Percentiles rank a stretch among this genome's conserved stretches.
Conservation (phyloP, 2,113 vertebrate genomes). For the Erinaceus europaeus region DNA sequence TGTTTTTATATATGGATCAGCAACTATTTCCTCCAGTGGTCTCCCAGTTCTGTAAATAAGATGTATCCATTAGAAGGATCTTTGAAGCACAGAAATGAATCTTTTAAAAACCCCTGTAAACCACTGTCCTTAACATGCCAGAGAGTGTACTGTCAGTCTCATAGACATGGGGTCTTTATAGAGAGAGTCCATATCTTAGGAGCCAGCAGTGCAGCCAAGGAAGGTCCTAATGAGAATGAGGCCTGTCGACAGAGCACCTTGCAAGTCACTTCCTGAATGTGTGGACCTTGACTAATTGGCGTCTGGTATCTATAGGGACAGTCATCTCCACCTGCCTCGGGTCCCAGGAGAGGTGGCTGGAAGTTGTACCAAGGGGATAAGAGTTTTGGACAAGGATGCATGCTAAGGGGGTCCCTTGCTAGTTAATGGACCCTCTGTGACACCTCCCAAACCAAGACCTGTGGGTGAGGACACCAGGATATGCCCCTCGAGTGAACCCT, state of each 20-base stretch:
- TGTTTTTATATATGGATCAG: not conserved
- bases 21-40: not conserved
- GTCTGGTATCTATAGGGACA: too few relatives aligned
- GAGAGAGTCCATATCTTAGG: slow-evolving; percentile 5
- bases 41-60: not conserved
- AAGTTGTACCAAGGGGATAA: too few relatives aligned
- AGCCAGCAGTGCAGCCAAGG: not conserved
- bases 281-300: slow-evolving; percentile 10
- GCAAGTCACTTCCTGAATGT: not conserved
- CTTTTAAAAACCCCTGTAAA: not conserved
- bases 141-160: not conserved
- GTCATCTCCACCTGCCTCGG: not conserved
- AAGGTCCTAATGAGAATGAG: not conserved
- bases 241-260: slow-evolving; percentile 13
- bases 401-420: too few relatives aligned
- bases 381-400: too few relatives aligned
- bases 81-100: not conserved
- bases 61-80: not conserved
- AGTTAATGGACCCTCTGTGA: too few relatives aligned
- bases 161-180: not conserved
- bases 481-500: too few relatives aligned
- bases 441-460: too few relatives aligned
- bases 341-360: not conserved
- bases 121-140: not conserved
- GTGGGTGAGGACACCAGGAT: too few relatives aligned